Base-by-base conservation (phyloP, 2,113 vertebrate genomes). In the Stomatorhinus ivindoensis region DNA sequence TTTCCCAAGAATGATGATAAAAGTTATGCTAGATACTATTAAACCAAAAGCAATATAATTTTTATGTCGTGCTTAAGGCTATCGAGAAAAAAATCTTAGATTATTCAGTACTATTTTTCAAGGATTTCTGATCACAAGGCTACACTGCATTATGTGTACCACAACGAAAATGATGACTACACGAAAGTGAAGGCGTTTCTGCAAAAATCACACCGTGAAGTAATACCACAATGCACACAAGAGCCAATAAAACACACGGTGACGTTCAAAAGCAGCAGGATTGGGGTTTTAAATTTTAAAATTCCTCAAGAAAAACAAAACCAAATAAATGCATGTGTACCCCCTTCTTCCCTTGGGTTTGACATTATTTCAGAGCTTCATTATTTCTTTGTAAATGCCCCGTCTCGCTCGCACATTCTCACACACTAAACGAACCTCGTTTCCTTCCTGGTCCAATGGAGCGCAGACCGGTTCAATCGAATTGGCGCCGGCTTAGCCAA, bases 321-420 rank as follows among this genome's bases (percentile, higher is more conserved):
- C 3, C 2, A 9, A 86, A 27, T 50, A 2, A 87, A 15, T 53
- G n/a, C 48, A 31, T 53, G 27, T 55, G 46, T 17, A 19, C 48
- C 48, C 47, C 50, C 1, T 31, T 9, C 7, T 42, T 10, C 9
- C 27, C 39, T 9, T 17, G 9, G 55, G 1, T 55, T 39, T 87
- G 4, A 55, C 35, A 87, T 87, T 15, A 21, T 87, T 58, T 35
- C 35, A 8, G 47, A 17, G 48, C 15, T 51, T 31, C 48, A 19
- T 86, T 86, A 53, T 86, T 47, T 51, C 48, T 50, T 65, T 65
- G 87, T 46, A 89, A 89, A 53, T 93, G 50, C 19, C 53, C 95
- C 92, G 95, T 93, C 94, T 94, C 94, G 93, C 93, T 94, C 94
- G 93, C 93, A 96, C 95, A 93, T 95, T 94, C 92, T 90, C 94